These are phyloP conservation scores for Torymus auratus DNA, from an alignment of 2,888 invertebrate species.

Conservation along the genomic window DNA sequence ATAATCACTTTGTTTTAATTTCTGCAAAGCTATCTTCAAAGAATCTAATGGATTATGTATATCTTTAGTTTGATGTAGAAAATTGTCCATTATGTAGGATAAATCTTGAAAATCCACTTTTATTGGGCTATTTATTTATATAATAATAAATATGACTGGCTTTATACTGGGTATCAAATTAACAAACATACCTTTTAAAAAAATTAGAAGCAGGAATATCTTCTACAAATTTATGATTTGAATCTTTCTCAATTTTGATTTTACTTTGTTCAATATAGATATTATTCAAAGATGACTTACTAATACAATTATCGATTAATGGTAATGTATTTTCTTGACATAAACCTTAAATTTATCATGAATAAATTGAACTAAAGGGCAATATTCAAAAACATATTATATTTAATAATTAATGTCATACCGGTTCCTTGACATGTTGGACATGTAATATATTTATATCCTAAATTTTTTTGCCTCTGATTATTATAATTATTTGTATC, in stretches of 20 bases:
- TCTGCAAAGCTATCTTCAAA: neutral
- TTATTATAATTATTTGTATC: slow-evolving; percentile 5
- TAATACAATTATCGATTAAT: too few relatives aligned
- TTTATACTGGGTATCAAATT: too few relatives aligned
- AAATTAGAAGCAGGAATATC: too few relatives aligned
- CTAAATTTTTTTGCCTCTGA: neutral
- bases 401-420: neutral
- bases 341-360: neutral
- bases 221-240: too few relatives aligned
- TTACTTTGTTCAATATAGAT: too few relatives aligned
- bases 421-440: slow-evolving; percentile 22
- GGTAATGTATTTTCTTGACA: neutral
- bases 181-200: too few relatives aligned
- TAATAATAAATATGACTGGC: neutral
- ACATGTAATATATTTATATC: slow-evolving; percentile 20
- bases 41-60: slow-evolving; percentile 4
- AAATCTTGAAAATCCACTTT: slow-evolving; percentile 23
- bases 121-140: neutral
- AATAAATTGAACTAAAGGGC: too few relatives aligned
- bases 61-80: neutral
- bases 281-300: too few relatives aligned
- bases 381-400: too few relatives aligned
- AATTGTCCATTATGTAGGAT: slow-evolving; percentile 25
- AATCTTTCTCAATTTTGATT: too few relatives aligned
- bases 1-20: slow-evolving; percentile 1